Evolutionary conservation across 2,797 vertebrate species (phyloP).

Genomic region (Myoxocephalus aenaeus): DNA sequence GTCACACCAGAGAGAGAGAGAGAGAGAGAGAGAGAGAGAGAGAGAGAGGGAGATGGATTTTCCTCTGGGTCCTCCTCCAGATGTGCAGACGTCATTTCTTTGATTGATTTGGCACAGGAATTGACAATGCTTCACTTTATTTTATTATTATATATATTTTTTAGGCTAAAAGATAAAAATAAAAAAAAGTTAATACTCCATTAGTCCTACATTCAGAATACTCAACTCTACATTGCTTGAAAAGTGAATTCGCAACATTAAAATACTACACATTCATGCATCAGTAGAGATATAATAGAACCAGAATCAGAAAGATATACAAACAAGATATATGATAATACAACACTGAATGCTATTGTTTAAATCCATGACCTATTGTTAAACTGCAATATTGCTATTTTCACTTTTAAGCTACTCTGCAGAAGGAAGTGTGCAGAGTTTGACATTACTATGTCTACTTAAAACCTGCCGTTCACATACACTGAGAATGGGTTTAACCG

Average conservation of each 20-base stretch:
- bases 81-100: constrained; percentile 67
- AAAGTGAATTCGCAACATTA: no score
- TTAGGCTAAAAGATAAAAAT: not conserved
- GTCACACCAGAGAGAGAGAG: constrained; percentile 38
- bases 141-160: not conserved
- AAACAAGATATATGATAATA: not conserved
- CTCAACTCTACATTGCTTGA: not conserved
- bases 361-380: no score
- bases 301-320: not conserved
- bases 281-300: not conserved
- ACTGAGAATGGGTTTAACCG: not conserved
- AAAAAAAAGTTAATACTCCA: no score
- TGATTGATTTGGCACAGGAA: not conserved
- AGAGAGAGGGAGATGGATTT: constrained; percentile 24
- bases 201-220: not conserved
- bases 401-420: no score
- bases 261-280: not conserved
- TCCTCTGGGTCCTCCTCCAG: constrained; percentile 76
- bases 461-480: not conserved
- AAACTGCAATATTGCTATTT: not conserved
- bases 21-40: constrained; percentile 39
- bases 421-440: not conserved
- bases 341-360: not conserved
- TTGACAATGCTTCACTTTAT: not conserved
- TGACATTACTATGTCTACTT: not conserved